Conservation (phyloP, 1,140 invertebrate species). For the Drosophila pachea region DNA sequence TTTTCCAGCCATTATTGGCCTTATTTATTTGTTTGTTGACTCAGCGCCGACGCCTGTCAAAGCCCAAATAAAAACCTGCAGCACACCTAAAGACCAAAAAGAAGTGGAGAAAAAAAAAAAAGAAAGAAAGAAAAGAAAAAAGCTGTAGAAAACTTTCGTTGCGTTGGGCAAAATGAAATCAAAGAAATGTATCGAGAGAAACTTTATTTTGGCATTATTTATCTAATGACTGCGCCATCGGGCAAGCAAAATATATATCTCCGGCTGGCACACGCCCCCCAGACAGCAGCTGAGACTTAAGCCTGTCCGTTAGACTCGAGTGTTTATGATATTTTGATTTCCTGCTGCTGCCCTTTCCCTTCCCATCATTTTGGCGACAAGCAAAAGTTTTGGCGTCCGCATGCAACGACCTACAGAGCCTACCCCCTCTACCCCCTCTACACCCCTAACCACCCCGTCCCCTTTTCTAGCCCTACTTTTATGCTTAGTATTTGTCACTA, state of each 20-base stretch:
- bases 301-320: slow-evolving; percentile 34
- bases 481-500: neutral
- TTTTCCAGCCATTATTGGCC: slow-evolving; percentile 65
- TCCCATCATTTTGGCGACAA: slow-evolving; percentile 28
- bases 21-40: slow-evolving; percentile 65
- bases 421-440: neutral
- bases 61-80: slow-evolving; percentile 29
- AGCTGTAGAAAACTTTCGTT: slow-evolving; percentile 44
- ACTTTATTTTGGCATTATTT: slow-evolving; percentile 66
- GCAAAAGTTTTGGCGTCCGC: slow-evolving; percentile 31
- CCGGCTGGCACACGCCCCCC: slow-evolving; percentile 32
- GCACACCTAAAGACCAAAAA: neutral
- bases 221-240: slow-evolving; percentile 60
- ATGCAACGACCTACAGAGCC: slow-evolving; percentile 42
- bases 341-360: slow-evolving; percentile 19
- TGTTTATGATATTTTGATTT: slow-evolving; percentile 78
- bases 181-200: slow-evolving; percentile 22
- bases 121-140: slow-evolving; percentile 4
- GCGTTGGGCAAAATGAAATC: slow-evolving; percentile 16
- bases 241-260: slow-evolving; percentile 42
- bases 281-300: slow-evolving; percentile 4
- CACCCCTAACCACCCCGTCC: too few relatives aligned
- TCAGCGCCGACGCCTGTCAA: slow-evolving; percentile 11
- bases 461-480: too few relatives aligned
- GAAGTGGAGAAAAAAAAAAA: too few relatives aligned